These are phyloP conservation scores for Caenorhabditis zanzibari DNA, from an alignment of 2,888 invertebrate genomes.

Conservation along the genomic window DNA sequence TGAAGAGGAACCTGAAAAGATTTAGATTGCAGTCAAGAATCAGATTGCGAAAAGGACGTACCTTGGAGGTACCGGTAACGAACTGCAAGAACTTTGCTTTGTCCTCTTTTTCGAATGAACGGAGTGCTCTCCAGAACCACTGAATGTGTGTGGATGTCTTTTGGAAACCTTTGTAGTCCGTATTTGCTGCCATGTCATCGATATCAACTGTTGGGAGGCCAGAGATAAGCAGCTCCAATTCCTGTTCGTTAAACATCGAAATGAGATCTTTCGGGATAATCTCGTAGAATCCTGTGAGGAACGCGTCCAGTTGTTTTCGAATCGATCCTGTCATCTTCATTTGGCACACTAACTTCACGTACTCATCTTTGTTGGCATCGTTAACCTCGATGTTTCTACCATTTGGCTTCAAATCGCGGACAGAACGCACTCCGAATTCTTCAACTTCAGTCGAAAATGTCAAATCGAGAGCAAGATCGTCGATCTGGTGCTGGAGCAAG, in stretches of 20 bases:
- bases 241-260: constrained; percentile 94
- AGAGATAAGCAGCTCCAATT: constrained; percentile 92
- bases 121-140: constrained; percentile 94
- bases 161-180: constrained; percentile 93
- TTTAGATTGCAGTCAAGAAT: too few species aligned
- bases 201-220: constrained; percentile 94
- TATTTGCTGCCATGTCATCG: constrained; percentile 92
- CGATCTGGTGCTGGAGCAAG: constrained; percentile 90
- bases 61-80: constrained; percentile 94
- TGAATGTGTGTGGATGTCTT: constrained; percentile 91
- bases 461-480: constrained; percentile 90
- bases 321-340: constrained; percentile 93
- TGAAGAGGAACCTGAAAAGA: constrained; percentile 85
- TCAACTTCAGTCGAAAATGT: constrained; percentile 89
- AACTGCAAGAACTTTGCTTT: constrained; percentile 94
- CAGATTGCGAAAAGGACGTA: too few species aligned
- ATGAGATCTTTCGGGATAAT: constrained; percentile 93
- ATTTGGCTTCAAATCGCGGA: constrained; percentile 90
- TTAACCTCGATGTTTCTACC: constrained; percentile 90
- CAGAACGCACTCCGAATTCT: constrained; percentile 93
- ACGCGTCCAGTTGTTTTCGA: constrained; percentile 88
- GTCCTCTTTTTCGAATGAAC: constrained; percentile 93
- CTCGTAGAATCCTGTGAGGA: constrained; percentile 93
- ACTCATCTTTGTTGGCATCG: constrained; percentile 93
- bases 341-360: constrained; percentile 92